Evolutionary conservation across 2,888 invertebrate genomes (phyloP), one percentile per base, ranked within the genome.

Genomic region (Drosophila neotestacea): DNA sequence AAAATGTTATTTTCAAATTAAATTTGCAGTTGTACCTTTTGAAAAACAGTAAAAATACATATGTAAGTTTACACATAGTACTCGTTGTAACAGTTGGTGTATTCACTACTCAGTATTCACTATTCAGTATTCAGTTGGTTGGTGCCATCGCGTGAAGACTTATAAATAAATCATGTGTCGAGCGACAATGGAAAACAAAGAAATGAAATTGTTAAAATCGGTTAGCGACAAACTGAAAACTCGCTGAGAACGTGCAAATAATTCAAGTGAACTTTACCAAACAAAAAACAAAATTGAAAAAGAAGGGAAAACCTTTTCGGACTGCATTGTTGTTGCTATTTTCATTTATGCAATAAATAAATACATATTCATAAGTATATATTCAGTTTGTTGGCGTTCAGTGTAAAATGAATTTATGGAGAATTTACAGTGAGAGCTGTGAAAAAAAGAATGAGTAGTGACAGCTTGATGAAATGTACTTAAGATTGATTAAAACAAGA

Each of bases 111-210:
- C 59, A 50, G 62, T 73, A 60, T 54, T 55, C 55, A 30, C 28
- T 58, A 32, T 65, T 51, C 63, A 51, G 55, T 64, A 68, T 78
- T 69, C 59, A 54, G 62, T 73, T 66, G 55, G 62, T 74, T 70
- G 63, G 55, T 70, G 73, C 47, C 75, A 61, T 67, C 73, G 76
- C 69, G 79, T 72, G 76, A 78, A 78, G 68, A 79, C 77, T 68
- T 65, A 79, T 88, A 86, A 84, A 83, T 84, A 78, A 84, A 79
- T 84, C 72, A 78, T 72, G 61, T 66, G 46, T 68, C 72, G 72
- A 44, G 51, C 68, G 63, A 76, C 72, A 68, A 47, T 61, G 66
- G 65, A 64, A 86, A 79, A 67, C 36, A 68, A 64, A 30, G 52
- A 73, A 68, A 52, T 41, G 38, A 64, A 66, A 67, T 38, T 46